phyloP scores from a whole-genome alignment of 2,888 invertebrate genomes.

The Alviniconcha strummeri region DNA sequence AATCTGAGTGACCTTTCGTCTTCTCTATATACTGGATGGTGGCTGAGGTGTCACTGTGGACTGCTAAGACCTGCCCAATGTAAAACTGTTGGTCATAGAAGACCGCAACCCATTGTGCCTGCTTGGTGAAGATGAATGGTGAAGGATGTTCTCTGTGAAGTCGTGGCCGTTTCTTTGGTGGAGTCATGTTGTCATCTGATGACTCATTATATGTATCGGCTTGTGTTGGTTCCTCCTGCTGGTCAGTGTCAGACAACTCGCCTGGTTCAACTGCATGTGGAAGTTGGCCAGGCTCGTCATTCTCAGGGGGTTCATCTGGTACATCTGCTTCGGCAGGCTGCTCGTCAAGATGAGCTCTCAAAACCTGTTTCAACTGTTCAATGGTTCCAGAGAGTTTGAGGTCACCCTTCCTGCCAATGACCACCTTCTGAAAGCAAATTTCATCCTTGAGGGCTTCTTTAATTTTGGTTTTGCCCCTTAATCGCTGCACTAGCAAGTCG shows the following conservation, averaged over 20 bases:
- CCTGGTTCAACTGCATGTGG: no score
- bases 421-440: background rate
- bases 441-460: background rate
- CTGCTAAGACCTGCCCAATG: constrained; percentile 13
- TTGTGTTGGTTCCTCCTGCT: no score
- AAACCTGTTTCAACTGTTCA: background rate
- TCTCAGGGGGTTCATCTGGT: background rate
- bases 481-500: background rate
- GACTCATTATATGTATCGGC: no score
- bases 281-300: no score
- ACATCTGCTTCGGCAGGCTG: background rate
- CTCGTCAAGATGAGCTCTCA: background rate
- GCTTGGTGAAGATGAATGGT: no score
- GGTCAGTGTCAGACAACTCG: no score
- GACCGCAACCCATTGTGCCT: constrained; percentile 21
- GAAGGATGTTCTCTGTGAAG: background rate
- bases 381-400: background rate
- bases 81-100: constrained; percentile 22
- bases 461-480: no score
- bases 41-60: background rate
- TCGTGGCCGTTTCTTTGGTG: no score
- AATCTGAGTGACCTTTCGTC: background rate
- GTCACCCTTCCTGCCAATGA: background rate
- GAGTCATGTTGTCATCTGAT: no score
- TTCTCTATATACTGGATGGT: constrained; percentile 19